phyloP scores from a whole-genome alignment of 1,140 invertebrate species.

The Agrypnia vestita region DNA sequence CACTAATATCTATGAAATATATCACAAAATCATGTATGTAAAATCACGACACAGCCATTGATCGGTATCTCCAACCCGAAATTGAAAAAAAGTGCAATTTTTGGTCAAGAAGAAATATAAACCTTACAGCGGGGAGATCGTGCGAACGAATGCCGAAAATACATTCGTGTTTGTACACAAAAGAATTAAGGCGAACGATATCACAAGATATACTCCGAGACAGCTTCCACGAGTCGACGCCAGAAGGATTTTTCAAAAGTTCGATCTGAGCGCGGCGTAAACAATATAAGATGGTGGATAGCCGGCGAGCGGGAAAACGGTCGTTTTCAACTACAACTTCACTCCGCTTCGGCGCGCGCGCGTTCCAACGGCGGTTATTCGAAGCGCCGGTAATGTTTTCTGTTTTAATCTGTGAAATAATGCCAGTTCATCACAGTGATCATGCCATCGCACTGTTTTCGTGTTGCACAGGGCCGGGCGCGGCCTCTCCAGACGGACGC shows the following conservation, averaged over 20 bases:
- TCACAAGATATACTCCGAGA: neutral
- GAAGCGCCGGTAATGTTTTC: neutral
- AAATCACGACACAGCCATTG: conserved; percentile 42
- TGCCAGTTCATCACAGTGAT: conserved; percentile 5
- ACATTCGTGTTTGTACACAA: conserved; percentile 20
- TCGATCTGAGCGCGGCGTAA: neutral
- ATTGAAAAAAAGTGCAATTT: conserved; percentile 4
- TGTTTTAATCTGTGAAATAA: neutral
- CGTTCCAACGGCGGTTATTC: neutral
- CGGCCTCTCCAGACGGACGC: conserved; percentile 4
- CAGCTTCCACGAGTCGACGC: neutral
- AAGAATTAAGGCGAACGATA: neutral
- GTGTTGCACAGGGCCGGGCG: neutral
- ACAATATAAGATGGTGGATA: conserved; percentile 31
- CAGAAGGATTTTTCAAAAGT: conserved; percentile 2
- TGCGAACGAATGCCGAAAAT: neutral
- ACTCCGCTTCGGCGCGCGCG: neutral
- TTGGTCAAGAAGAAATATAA: conserved; percentile 27
- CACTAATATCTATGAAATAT: conserved; percentile 43
- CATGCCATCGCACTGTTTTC: neutral
- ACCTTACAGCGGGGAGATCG: neutral
- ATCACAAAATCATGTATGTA: conserved; percentile 39
- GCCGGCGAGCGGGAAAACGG: conserved; percentile 6
- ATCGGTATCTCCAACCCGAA: neutral
- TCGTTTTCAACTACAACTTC: neutral